Percentiles rank a stretch among this genome's conserved stretches.
Conservation (phyloP, 2,888 invertebrate species). For the Spilarctia lutea region DNA sequence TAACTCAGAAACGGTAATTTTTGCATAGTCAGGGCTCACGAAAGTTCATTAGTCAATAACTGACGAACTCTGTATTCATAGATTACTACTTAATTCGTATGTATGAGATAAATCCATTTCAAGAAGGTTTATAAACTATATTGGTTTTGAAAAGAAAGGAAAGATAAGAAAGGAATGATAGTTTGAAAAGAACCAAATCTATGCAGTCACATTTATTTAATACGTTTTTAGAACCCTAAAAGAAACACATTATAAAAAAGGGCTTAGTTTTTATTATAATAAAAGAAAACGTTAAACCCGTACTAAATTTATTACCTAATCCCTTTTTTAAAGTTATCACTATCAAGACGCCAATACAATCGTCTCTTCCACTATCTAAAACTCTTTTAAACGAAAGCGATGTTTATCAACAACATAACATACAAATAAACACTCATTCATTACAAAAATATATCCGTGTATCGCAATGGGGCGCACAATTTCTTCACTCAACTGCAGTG, state of each 20-base stretch:
- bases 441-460: slow-evolving; percentile 29
- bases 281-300: background rate
- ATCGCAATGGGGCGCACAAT: slow-evolving; percentile 33
- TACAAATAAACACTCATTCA: slow-evolving; percentile 10
- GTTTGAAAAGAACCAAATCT: background rate
- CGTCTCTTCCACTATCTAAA: background rate
- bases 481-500: slow-evolving; percentile 35
- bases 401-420: slow-evolving; percentile 3
- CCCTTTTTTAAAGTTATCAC: background rate
- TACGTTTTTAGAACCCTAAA: background rate
- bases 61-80: too few species aligned
- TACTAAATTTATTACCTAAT: background rate
- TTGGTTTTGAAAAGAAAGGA: too few species aligned
- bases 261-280: background rate
- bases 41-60: too few species aligned
- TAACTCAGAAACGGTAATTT: too few species aligned
- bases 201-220: too few species aligned
- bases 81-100: too few species aligned
- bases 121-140: too few species aligned
- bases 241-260: background rate
- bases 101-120: too few species aligned
- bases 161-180: too few species aligned
- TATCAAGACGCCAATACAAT: background rate
- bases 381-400: slow-evolving; percentile 2
- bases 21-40: too few species aligned